Evolutionary conservation across 2,797 vertebrate species (phyloP).

Genomic region (Allenopithecus nigroviridis): DNA sequence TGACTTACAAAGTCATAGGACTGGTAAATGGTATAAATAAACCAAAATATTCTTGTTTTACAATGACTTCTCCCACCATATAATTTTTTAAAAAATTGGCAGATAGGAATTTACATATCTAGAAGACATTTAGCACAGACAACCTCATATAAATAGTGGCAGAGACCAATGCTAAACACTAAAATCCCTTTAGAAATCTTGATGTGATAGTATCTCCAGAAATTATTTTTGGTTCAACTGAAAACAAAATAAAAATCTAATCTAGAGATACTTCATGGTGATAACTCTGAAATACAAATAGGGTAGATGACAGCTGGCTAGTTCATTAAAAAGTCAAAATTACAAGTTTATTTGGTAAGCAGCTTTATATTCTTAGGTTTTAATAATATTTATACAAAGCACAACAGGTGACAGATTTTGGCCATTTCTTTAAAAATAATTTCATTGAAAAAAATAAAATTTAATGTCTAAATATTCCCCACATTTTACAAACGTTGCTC

Average conservation of each 20-base stretch:
- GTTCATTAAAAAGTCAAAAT: background rate
- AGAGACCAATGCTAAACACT: background rate
- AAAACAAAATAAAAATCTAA: background rate
- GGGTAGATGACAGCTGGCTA: background rate
- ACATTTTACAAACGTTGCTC: background rate
- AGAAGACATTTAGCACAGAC: background rate
- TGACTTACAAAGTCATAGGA: background rate
- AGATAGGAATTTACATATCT: background rate
- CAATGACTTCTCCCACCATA: background rate
- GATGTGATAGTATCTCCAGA: background rate
- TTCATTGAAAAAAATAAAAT: slow-evolving; percentile 35
- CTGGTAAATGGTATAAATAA: background rate
- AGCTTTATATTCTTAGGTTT: background rate
- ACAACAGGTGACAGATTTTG: background rate
- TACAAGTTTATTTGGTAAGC: background rate
- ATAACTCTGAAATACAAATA: background rate
- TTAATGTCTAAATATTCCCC: background rate
- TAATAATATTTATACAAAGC: background rate
- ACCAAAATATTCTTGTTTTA: background rate
- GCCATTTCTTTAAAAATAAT: background rate
- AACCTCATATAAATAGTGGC: background rate
- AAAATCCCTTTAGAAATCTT: background rate
- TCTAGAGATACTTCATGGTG: background rate
- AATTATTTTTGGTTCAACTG: background rate
- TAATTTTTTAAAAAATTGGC: background rate